Percentiles rank a stretch among this genome's conserved stretches.
Conservation (phyloP, 2,888 invertebrate species). For the Pristionchus mayeri region DNA sequence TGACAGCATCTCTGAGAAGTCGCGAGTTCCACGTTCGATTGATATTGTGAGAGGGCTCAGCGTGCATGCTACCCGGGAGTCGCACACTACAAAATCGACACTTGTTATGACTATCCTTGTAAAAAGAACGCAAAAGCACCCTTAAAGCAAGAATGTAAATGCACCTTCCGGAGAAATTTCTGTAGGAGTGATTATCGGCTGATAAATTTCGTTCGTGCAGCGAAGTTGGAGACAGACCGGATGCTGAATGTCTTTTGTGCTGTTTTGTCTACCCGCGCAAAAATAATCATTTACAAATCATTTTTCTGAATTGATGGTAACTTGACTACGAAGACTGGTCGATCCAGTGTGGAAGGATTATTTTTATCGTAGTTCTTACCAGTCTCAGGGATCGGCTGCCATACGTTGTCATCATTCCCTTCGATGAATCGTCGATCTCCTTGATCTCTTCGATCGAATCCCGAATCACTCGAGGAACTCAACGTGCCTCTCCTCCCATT, state of each 20-base stretch:
- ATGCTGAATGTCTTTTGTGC: background rate
- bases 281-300: no score
- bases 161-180: slow-evolving; percentile 19
- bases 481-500: slow-evolving; percentile 36
- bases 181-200: background rate
- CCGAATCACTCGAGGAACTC: slow-evolving; percentile 55
- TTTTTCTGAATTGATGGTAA: no score
- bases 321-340: no score
- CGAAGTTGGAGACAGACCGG: background rate
- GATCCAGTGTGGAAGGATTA: no score
- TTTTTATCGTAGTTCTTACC: background rate
- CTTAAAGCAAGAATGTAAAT: background rate
- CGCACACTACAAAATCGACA: slow-evolving; percentile 1
- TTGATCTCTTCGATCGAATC: slow-evolving; percentile 60
- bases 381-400: slow-evolving; percentile 36
- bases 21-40: slow-evolving; percentile 58
- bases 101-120: background rate
- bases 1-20: slow-evolving; percentile 18
- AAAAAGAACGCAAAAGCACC: background rate
- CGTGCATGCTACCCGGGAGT: slow-evolving; percentile 24
- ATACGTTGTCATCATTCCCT: background rate
- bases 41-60: slow-evolving; percentile 50
- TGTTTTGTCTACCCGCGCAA: no score
- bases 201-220: background rate
- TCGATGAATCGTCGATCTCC: slow-evolving; percentile 33